Percentiles rank a stretch among this genome's conserved stretches.
These are phyloP conservation scores for Habroteleia sp. DNA, from an alignment of 2,888 invertebrate species.

Conservation along the genomic window DNA sequence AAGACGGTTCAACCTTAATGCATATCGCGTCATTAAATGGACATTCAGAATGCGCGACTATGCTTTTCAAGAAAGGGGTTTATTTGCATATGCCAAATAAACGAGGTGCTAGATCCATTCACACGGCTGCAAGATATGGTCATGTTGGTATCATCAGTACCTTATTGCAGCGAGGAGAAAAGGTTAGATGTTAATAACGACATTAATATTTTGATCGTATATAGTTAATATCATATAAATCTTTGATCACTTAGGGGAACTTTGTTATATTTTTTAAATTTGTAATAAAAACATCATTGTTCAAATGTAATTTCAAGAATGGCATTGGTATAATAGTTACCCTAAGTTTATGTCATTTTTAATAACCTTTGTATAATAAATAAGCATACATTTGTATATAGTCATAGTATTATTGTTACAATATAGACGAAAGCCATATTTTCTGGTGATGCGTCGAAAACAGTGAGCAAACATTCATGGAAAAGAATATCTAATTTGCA, in stretches of 20 bases:
- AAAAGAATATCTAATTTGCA: conserved; percentile 56
- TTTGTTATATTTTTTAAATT: too few relatives aligned
- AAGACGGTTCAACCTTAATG: conserved; percentile 99
- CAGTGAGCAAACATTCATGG: conserved; percentile 60
- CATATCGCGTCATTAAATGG: conserved; percentile 98
- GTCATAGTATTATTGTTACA: conserved; percentile 60
- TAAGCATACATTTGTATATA: conserved; percentile 54
- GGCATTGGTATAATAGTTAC: neutral
- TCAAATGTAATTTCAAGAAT: too few relatives aligned
- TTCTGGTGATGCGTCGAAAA: conserved; percentile 63
- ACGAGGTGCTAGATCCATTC: conserved; percentile 97
- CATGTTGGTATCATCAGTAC: conserved; percentile 99
- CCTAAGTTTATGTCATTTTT: conserved; percentile 1
- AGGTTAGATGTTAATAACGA: conserved; percentile 83
- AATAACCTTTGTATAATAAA: conserved; percentile 2
- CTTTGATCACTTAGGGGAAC: too few relatives aligned
- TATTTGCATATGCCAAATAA: conserved; percentile 99
- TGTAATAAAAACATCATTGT: too few relatives aligned
- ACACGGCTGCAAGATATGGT: conserved; percentile 98
- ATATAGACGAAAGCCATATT: conserved; percentile 63
- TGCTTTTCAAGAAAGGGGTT: conserved; percentile 99
- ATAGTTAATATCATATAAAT: too few relatives aligned
- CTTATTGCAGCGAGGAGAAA: conserved; percentile 96
- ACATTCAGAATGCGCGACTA: conserved; percentile 98
- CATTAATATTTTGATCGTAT: too few relatives aligned